Evolutionary conservation across 2,113 vertebrate species (phyloP).

Genomic region (Maccullochella peelii): DNA sequence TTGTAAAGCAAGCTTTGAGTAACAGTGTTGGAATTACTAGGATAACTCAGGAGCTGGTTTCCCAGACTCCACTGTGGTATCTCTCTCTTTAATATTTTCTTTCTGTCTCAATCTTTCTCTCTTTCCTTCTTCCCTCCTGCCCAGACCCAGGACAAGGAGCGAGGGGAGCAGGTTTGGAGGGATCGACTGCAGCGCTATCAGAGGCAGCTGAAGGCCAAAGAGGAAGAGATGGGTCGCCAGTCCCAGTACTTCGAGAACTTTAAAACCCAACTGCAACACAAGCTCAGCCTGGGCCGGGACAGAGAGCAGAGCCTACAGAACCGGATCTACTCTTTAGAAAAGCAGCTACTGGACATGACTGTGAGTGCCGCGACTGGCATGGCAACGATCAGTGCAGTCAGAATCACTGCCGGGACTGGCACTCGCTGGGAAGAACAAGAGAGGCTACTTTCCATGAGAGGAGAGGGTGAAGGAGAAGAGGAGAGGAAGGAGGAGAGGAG

Average conservation of each 20-base stretch:
- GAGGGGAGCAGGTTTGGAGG: constrained; percentile 80
- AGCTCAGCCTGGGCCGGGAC: constrained; percentile 78
- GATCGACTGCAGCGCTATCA: constrained; percentile 82
- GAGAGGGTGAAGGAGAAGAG: constrained; percentile 78
- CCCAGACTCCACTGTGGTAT: neutral
- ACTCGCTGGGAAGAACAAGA: constrained; percentile 63
- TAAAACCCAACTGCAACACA: constrained; percentile 84
- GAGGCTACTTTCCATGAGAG: constrained; percentile 66
- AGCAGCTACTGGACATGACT: constrained; percentile 82
- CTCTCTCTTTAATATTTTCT: neutral
- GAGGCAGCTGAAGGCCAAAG: constrained; percentile 84
- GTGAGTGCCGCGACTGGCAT: constrained; percentile 70
- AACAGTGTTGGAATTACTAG: neutral
- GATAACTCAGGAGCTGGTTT: neutral
- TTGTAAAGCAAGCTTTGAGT: constrained; percentile 3
- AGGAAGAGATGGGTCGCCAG: constrained; percentile 87
- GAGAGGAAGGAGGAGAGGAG: constrained; percentile 69
- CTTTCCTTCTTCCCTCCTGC: neutral
- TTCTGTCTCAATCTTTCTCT: neutral
- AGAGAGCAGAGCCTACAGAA: constrained; percentile 81
- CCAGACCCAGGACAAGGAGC: constrained; percentile 85
- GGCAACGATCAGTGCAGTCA: constrained; percentile 36
- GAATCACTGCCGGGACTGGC: constrained; percentile 62
- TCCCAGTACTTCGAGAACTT: constrained; percentile 88
- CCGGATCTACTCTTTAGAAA: constrained; percentile 84